Evolutionary conservation across 1,140 invertebrate species (phyloP), one percentile per base, ranked within the genome.

Genomic region (Nephila pilipes): DNA sequence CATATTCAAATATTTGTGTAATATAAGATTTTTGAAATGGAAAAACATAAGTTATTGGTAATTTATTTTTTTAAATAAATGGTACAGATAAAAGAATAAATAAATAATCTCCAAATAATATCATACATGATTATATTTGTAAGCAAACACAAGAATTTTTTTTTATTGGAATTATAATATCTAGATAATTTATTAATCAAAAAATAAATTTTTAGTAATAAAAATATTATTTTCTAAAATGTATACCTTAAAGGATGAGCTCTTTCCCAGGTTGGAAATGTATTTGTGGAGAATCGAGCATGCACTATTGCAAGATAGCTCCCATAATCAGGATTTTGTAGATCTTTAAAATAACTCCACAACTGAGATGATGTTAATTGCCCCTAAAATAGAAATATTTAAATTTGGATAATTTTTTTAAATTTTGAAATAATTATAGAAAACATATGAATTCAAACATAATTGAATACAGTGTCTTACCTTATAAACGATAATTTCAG

Each of bases 231-330:
- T 46, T 46, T 46, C 4, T 10, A 12, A n/a, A 12, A 25, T 65
- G 14, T 14, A 57, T 87, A 98, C 98, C 99, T 97, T 94, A 99
- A 96, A n/a, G 99, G 99, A 96, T 99, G 99, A 20, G 99, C 99
- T 94, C 99, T 97, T 95, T 99, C 99, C 99, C 99, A 99, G 95
- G 98, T 99, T 16, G 99, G 99, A 95, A 99, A 99, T 36, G 99
- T 99, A 95, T 99, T 99, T 81, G 99, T 99, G 2, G 99, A 99
- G 96, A 99, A 99, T 93, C 98, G 96, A 32, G 99, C 99, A 95
- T 99, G 99, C 1, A 99, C 98, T 95, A 99, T 95, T 32, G 99
- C 98, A 94, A 99, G 95, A 95, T 99, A 99, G 0, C 99, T 99
- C 94, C 98, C 97, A 95, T 98, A 99, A 69, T 97, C 97, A 2